Evolutionary conservation across 2,888 invertebrate species (phyloP).

Genomic region (Scaptomyza polygonia): DNA sequence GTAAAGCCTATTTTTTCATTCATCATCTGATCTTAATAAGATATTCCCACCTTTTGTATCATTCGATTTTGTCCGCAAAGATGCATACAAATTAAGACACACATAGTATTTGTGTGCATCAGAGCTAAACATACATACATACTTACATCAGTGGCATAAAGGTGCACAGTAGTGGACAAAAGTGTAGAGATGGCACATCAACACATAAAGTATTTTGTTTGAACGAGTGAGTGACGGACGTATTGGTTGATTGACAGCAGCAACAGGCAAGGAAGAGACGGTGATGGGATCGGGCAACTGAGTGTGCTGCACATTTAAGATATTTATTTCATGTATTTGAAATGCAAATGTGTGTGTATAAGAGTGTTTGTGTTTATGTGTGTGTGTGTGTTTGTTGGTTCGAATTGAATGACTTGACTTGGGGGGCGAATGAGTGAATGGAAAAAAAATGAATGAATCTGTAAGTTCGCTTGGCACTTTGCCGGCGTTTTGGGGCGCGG

Average conservation of each 20-base stretch:
- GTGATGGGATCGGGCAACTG: background rate
- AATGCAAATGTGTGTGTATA: constrained; percentile 71
- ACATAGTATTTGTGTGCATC: constrained; percentile 30
- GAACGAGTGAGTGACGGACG: constrained; percentile 70
- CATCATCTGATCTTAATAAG: constrained; percentile 5
- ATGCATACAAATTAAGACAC: constrained; percentile 69
- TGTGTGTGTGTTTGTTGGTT: constrained; percentile 13
- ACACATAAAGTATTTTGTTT: constrained; percentile 51
- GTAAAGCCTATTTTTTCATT: too few species aligned
- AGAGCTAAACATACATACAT: constrained; percentile 30
- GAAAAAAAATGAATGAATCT: constrained; percentile 69
- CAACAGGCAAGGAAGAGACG: constrained; percentile 37
- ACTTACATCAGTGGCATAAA: constrained; percentile 10
- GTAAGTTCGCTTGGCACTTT: constrained; percentile 76
- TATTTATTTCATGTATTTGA: constrained; percentile 75
- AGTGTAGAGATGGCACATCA: constrained; percentile 57
- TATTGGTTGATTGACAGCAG: constrained; percentile 78
- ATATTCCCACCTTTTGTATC: constrained; percentile 49
- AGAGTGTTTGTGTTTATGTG: constrained; percentile 2
- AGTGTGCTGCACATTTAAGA: constrained; percentile 60
- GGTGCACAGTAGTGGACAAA: constrained; percentile 30
- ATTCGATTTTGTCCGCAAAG: constrained; percentile 51
- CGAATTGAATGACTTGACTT: constrained; percentile 57
- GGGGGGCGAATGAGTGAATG: constrained; percentile 55
- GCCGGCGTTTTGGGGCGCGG: constrained; percentile 48